Percentiles rank a stretch among this genome's conserved stretches.
phyloP scores from a whole-genome alignment of 2,888 invertebrate genomes.

The Lepidonotus clava region DNA sequence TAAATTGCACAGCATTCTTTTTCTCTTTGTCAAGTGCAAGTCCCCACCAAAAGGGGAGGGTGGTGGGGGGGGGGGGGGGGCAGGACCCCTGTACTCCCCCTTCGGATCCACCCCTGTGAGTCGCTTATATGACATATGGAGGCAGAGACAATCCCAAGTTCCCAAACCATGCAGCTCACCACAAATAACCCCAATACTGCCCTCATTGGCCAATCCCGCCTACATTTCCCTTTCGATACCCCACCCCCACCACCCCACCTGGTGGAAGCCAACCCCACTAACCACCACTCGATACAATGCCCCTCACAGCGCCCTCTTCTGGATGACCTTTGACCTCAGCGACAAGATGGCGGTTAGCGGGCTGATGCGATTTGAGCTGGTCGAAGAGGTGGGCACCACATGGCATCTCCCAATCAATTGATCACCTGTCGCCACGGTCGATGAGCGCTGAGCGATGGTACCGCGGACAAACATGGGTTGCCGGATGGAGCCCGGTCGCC shows the following conservation, averaged over 20 bases:
- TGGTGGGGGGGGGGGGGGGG: too few relatives aligned
- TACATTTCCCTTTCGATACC: background rate
- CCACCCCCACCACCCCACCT: background rate
- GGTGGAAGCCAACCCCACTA: background rate
- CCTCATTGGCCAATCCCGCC: background rate
- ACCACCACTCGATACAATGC: slow-evolving; percentile 31
- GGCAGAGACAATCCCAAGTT: background rate
- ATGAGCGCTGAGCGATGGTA: slow-evolving; percentile 8
- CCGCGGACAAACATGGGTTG: background rate
- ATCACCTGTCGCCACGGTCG: slow-evolving; percentile 21
- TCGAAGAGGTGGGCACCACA: background rate
- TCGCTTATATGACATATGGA: background rate
- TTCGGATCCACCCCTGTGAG: too few relatives aligned
- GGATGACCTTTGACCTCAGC: slow-evolving; percentile 8
- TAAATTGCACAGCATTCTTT: too few relatives aligned
- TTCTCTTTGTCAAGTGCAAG: too few relatives aligned
- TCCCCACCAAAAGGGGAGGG: too few relatives aligned
- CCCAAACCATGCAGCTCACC: background rate
- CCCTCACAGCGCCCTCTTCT: background rate
- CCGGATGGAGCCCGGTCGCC: background rate
- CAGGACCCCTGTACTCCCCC: too few relatives aligned
- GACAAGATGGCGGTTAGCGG: slow-evolving; percentile 17
- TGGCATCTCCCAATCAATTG: background rate
- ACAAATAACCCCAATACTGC: background rate
- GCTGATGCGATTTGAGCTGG: background rate